These are phyloP conservation scores for Tragelaphus strepsiceros DNA, from an alignment of 2,113 vertebrate genomes.

Conservation along the genomic window DNA sequence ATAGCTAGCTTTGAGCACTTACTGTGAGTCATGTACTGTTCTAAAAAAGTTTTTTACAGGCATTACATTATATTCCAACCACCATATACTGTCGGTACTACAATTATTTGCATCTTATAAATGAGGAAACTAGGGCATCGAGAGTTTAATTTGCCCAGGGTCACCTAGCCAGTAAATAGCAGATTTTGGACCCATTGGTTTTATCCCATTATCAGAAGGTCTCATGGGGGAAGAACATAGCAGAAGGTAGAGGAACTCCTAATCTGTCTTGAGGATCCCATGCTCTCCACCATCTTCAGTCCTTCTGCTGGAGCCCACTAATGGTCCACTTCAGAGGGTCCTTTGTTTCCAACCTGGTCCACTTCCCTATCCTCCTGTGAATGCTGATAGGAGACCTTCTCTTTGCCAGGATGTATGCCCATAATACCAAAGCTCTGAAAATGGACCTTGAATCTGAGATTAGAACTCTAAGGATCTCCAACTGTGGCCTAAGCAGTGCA, in stretches of 20 bases:
- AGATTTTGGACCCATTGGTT: not conserved
- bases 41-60: not conserved
- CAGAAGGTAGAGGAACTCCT: not conserved
- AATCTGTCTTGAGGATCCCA: not conserved
- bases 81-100: not conserved
- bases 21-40: not conserved
- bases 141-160: not conserved
- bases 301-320: not conserved
- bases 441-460: not conserved
- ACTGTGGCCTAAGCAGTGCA: not conserved
- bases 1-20: not conserved
- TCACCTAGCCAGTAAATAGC: not conserved
- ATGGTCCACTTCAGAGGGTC: not conserved
- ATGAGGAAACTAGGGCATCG: not conserved
- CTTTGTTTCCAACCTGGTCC: not conserved
- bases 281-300: not conserved
- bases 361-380: not conserved
- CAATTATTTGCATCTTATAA: not conserved
- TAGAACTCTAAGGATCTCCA: not conserved
- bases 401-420: not conserved
- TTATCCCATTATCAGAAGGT: not conserved
- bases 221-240: not conserved
- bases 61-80: not conserved
- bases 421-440: not conserved
- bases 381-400: not conserved